Base-by-base conservation (phyloP, 2,797 vertebrate species). In the Cryptoprocta ferox region DNA sequence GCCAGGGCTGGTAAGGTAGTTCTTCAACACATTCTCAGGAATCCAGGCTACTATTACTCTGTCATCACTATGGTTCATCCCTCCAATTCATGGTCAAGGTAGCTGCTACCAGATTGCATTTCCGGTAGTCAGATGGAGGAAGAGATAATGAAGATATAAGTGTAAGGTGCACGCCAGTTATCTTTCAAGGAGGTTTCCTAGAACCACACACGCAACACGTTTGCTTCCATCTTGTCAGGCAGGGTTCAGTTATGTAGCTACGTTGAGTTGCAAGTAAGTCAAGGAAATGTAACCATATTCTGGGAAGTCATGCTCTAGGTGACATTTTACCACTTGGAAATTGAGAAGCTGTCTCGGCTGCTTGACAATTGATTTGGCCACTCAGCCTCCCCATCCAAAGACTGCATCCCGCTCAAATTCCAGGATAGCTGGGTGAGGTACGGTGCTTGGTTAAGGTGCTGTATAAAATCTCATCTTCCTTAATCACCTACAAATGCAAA, bases 51-150 rank as follows among this genome's bases (percentile, higher is more conserved):
- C 16, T 35, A 4, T 9, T 13, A 13, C 24, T 71, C 48, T 50
- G 39, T 35, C 11, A 4, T 87, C 18, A 1, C 50, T 35, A 1
- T 0, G 2, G 16, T 37, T 12, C 14, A 0, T 3, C 30, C 6
- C 48, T 32, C 9, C 61, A 78, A 9, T 15, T 85, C 16, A 1
- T 28, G 32, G 6, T 3, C 42, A 35, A 45, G 87, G 39, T 9
- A 53, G 9, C 28, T 14, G 35, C 35, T 39, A 9, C 30, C 32
- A 37, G 28, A 84, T 56, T 70, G 21, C 12, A 56, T 82, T 32
- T 70, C 10, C 59, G 48, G 32, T 19, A 37, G 14, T 83, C 28
- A 63, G 81, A 93, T 59, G 28, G 15, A 63, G 1, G 35, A 83
- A 26, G 6, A 61, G 28, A 70, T 32, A 35, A 66, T 26, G 42